A percentile compares a stretch with the other conserved stretches of the same genome.
Evolutionary conservation across 2,113 vertebrate genomes (phyloP).

Genomic region (Alaudala cheleensis): DNA sequence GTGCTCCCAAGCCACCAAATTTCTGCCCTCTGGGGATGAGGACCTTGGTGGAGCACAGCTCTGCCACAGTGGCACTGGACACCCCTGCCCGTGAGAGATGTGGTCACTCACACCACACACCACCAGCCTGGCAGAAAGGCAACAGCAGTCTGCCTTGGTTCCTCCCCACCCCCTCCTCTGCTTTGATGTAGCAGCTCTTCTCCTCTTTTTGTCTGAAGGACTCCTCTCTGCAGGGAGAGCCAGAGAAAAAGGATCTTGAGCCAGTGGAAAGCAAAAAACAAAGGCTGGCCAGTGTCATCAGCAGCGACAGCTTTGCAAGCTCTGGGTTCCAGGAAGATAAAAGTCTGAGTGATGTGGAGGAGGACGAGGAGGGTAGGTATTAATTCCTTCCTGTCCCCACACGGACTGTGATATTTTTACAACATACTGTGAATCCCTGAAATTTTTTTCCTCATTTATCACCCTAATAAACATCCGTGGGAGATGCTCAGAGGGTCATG

Average conservation of each 20-base stretch:
- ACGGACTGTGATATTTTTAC: constrained; percentile 72
- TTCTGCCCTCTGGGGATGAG: neutral
- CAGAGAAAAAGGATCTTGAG: constrained; percentile 53
- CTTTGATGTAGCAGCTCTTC: neutral
- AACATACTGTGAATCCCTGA: constrained; percentile 72
- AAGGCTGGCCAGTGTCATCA: constrained; percentile 71
- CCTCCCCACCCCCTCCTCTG: neutral
- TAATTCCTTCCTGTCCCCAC: constrained; percentile 75
- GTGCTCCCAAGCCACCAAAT: neutral
- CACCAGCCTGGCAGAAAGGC: neutral
- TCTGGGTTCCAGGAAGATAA: constrained; percentile 81
- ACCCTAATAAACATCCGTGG: constrained; percentile 81
- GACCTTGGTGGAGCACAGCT: neutral
- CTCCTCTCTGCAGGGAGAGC: constrained; percentile 59
- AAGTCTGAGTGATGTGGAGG: constrained; percentile 76
- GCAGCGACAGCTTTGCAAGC: constrained; percentile 73
- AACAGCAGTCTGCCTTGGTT: neutral
- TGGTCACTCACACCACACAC: fast-evolving
- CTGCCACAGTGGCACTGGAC: neutral
- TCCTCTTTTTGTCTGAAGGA: constrained; percentile 64
- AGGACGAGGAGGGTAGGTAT: constrained; percentile 82
- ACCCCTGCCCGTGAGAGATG: fast-evolving
- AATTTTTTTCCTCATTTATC: constrained; percentile 78
- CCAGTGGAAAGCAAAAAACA: constrained; percentile 53
- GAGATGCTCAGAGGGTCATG: constrained; percentile 66